Percentiles rank a stretch among this genome's conserved stretches.
phyloP scores from a whole-genome alignment of 1,140 invertebrate genomes.

The Caerostris darwini region DNA sequence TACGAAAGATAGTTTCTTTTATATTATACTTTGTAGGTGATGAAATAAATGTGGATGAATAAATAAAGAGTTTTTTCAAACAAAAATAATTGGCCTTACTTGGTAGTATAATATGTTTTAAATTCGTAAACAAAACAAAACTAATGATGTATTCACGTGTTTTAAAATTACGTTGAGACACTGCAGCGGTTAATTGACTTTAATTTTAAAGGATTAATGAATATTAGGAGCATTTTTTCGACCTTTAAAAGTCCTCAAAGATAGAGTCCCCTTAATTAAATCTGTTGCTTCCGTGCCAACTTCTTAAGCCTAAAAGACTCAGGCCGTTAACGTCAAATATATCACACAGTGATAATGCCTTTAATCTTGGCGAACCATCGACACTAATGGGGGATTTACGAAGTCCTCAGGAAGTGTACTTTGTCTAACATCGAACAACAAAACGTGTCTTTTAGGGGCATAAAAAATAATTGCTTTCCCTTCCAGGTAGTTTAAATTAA shows the following conservation, averaged over 20 bases:
- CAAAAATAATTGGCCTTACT: too few species aligned
- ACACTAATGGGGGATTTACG: conserved; percentile 63
- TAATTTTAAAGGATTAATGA: background rate
- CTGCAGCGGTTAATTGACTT: background rate
- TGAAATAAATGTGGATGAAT: too few species aligned
- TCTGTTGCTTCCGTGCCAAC: conserved; percentile 42
- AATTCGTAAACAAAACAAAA: too few species aligned
- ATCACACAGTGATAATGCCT: conserved; percentile 60
- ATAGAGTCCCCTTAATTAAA: conserved; percentile 38
- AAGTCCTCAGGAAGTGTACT: conserved; percentile 48
- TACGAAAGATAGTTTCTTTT: too few species aligned
- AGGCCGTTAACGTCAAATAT: conserved; percentile 62
- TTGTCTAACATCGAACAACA: conserved; percentile 50
- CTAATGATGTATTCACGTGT: too few species aligned
- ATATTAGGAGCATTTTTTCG: background rate
- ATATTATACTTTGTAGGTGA: too few species aligned
- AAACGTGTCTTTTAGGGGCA: conserved; percentile 2
- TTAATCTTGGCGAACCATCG: conserved; percentile 54
- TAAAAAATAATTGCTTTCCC: conserved; percentile 51
- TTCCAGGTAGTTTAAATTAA: conserved; percentile 39
- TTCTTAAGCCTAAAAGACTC: conserved; percentile 36
- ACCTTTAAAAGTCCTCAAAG: conserved; percentile 33
- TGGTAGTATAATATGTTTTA: too few species aligned
- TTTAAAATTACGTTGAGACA: too few species aligned
- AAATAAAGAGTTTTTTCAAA: too few species aligned